Evolutionary conservation across 2,888 invertebrate genomes (phyloP).

Genomic region (Cataglyphis cursor): DNA sequence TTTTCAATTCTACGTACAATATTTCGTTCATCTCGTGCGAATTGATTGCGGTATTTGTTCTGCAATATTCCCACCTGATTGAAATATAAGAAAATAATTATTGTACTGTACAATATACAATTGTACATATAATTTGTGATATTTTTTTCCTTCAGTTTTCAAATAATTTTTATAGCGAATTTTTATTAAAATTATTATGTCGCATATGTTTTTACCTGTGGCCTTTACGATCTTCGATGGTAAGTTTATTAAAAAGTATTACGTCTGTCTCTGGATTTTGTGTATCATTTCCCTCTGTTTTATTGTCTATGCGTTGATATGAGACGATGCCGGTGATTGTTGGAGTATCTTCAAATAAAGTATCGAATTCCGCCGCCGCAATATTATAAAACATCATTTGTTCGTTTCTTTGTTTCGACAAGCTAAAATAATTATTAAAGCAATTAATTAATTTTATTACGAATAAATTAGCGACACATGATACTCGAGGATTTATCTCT

Average conservation of each 20-base stretch:
- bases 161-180: constrained; percentile 18
- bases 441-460: constrained; percentile 24
- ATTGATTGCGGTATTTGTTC: constrained; percentile 69
- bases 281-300: constrained; percentile 68
- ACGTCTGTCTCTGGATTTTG: constrained; percentile 62
- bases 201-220: constrained; percentile 76
- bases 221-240: constrained; percentile 82
- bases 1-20: constrained; percentile 70
- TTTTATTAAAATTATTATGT: not conserved
- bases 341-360: constrained; percentile 66
- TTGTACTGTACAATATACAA: not conserved
- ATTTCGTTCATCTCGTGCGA: constrained; percentile 58
- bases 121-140: not conserved
- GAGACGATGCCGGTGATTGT: constrained; percentile 75
- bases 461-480: not conserved
- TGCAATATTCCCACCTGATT: constrained; percentile 81
- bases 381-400: constrained; percentile 79
- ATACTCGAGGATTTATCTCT: not conserved
- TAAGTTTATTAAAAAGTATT: constrained; percentile 78
- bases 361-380: constrained; percentile 76
- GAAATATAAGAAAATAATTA: constrained; percentile 4
- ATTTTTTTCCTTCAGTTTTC: not conserved
- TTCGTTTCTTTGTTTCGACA: constrained; percentile 74
- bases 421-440: constrained; percentile 66
- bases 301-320: constrained; percentile 72